Evolutionary conservation across 1,140 invertebrate genomes (phyloP), one percentile per base, ranked within the genome.

Genomic region (Tigriopus japonicus): DNA sequence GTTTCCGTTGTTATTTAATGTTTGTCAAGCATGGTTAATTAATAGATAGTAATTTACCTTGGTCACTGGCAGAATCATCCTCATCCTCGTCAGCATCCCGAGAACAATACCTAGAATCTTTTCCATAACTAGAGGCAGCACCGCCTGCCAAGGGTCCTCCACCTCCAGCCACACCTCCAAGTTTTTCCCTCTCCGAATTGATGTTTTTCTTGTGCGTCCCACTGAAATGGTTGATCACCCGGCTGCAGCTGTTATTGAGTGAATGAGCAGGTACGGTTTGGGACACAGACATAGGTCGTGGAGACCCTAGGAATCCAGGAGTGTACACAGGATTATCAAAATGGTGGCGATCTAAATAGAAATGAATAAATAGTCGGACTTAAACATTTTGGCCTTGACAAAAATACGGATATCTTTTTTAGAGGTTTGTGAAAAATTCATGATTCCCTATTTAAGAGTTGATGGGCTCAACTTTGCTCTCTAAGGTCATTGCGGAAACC

Each of bases 301-400:
- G 78, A 75, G 59, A 69, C 71, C 63, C 58, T 62, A 65, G 59
- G 35, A 62, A 55, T 66, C 17, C 63, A 54, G 9, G 60, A 0
- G 85, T 83, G 70, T 91, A 92, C 1, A 89, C 86, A 0, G 87
- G 87, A 77, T 92, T 92, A 70, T 91, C 88, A 71, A 92, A 91
- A 72, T 92, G 87, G 69, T 87, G 85, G 64, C 81, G 81, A 69
- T 88, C 86, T 84, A 69, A 60, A 73, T 59, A 43, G 40, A 42
- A 49, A 62, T 55, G 56, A 21, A 59, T 43, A 63, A 63, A 35
- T 9, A 35, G 3, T 35, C 28, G 3, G 9, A 35, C 3, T 35
- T 35, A 9, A 35, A 5, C 3, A 3, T 5, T 35, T 35, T 35
- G 28, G 28, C 9, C 9, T 3, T 5, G 28, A 35, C 28, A 35